Evolutionary conservation across 2,113 vertebrate species (phyloP), one percentile per base, ranked within the genome.

Genomic region (Neotoma lepida): DNA sequence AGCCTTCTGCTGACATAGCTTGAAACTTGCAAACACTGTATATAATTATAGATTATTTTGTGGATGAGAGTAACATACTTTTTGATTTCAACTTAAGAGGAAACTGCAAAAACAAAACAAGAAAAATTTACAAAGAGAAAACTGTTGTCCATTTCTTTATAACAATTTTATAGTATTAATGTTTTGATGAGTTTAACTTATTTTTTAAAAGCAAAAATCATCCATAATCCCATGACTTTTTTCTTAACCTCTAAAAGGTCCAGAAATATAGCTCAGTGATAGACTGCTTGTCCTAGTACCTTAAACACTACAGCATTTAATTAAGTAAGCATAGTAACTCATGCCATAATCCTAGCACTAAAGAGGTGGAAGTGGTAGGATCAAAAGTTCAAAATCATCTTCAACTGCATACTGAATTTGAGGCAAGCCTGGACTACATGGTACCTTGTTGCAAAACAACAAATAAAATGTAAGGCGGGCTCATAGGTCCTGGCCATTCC

Each of bases 1-100:
- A 95, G n/a, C 88, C 88, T 86, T 94, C 54, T 96, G 41, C 74
- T 95, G 49, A 92, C 74, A 91, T 91, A 94, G 30, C 63, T 94
- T 87, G 26, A 63, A 93, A 92, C 68, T 90, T 92, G 33, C 7
- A n/a, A 88, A 13, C 81, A 88, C 63, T 85, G 33, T 93, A 14
- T 94, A 39, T 84, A 74, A 89, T 86, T 49, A 89, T 77, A 76
- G 56, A 81, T 92, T 93, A 30, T 88, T 94, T 90, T 88, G 28
- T 71, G 46, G 17, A 30, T 91, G 90, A 61, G 46, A 88, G 91
- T n/a, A 96, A 89, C 24, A 85, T 86, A 58, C 63, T 90, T 95
- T 86, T 78, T 49, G 20, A 89, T 94, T 95, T 95, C 33, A 15
- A 61, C 2, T 78, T 86, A 68, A 91, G 81, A 91, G 54, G 20